phyloP scores from a whole-genome alignment of 2,113 vertebrate genomes.

The Hippotragus niger region DNA sequence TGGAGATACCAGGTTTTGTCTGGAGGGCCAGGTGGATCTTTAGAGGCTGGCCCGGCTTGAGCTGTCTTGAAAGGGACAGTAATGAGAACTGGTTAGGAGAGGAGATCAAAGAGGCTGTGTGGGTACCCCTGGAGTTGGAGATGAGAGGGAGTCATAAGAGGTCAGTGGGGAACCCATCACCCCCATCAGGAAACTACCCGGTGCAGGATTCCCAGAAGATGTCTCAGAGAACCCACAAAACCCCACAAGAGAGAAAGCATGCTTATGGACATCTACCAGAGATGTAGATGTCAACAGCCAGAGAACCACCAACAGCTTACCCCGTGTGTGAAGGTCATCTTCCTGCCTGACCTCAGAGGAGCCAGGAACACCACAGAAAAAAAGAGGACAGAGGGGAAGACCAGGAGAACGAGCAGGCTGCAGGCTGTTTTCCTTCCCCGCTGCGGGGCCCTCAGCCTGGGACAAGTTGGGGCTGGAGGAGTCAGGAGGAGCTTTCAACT shows the following conservation, averaged over 20 bases:
- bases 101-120: not conserved
- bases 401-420: not conserved
- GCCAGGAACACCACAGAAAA: not conserved
- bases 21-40: not conserved
- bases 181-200: not conserved
- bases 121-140: not conserved
- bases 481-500: not conserved
- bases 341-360: not conserved
- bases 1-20: not conserved
- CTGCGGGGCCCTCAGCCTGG: rapidly evolving
- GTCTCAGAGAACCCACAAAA: not conserved
- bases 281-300: no score
- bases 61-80: not conserved
- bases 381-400: not conserved
- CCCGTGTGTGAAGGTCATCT: not conserved
- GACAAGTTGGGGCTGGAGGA: not conserved
- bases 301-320: not conserved
- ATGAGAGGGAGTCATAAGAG: not conserved
- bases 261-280: not conserved
- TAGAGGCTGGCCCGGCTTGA: not conserved
- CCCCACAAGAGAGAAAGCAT: not conserved
- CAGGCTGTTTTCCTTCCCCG: not conserved
- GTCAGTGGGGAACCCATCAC: not conserved
- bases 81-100: not conserved
- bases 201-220: not conserved